Evolutionary conservation across 2,888 invertebrate genomes (phyloP), one percentile per base, ranked within the genome.

Genomic region (Cyrtodaria siliqua): DNA sequence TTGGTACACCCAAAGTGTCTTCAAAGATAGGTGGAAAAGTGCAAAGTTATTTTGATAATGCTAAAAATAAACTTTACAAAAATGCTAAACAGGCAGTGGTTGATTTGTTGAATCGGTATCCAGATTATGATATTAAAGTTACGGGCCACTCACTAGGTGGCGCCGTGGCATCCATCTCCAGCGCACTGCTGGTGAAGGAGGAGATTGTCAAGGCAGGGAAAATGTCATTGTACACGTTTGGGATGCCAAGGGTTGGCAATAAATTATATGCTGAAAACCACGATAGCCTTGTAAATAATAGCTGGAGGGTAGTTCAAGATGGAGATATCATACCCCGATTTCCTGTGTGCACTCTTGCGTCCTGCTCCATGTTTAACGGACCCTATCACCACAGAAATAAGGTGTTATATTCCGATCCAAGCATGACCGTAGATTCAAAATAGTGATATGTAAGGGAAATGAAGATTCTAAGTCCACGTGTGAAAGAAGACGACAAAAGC

Each of bases 61-160:
- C 72, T 14, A 40, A 75, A 16, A 8, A 44, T 4, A 66, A 59
- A 44, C 69, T 76, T 6, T 80, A 75, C 44, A 29, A 42, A 14
- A 20, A 27, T 6, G 50, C 75, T 4, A 66, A 61, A 40, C 6
- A 33, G 16, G 33, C 49, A 3, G 29, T 76, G 14, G 47, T 27
- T 4, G 27, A 64, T 6, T 33, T 76, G 47, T 56, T 57, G 27
- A 42, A 47, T 3, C 57, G 53, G 26, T 69, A 66, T 38, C 79
- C 75, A 24, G 61, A 42, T 9, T 80, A 72, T 23, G 61, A 57
- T 4, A 53, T 80, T 16, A 72, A 69, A 24, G 49, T 80, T 4
- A 69, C 72, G 16, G 79, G 79, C 23, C 79, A 80, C 50, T 80
- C 79, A 20, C 69, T 80, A n/a, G 79, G 79, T 8, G 79, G 75